Conservation (phyloP, 1,140 invertebrate species). For the Mesaphorura yosii region DNA sequence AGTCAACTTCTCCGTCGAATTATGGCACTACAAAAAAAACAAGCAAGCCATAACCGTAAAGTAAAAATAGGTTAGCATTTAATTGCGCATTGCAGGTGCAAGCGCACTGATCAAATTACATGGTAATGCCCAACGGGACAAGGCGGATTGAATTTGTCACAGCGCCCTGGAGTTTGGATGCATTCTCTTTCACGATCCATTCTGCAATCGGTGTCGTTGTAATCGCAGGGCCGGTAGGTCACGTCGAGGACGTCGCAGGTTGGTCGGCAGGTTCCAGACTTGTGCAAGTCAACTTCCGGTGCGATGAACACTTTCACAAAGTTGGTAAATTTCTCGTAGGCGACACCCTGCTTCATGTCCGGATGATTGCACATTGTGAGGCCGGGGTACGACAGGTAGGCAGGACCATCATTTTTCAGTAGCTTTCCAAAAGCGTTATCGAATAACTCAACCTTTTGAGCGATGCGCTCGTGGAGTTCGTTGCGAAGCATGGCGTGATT, state of each 20-base stretch:
- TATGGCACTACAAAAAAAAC: conserved; percentile 8
- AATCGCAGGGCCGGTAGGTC: conserved; percentile 5
- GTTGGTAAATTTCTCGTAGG: conserved; percentile 13
- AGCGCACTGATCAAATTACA: background rate
- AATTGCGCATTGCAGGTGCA: background rate
- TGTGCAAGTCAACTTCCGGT: conserved; percentile 8
- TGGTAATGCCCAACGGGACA: conserved; percentile 12
- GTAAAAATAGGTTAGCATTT: background rate
- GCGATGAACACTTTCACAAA: conserved; percentile 19
- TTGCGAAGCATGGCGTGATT: background rate
- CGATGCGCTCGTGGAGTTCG: background rate
- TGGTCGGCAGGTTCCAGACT: conserved; percentile 15
- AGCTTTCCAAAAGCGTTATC: conserved; percentile 4
- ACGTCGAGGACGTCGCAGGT: conserved; percentile 14
- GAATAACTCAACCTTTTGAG: conserved; percentile 10
- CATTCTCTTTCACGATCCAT: conserved; percentile 11
- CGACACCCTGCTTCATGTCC: background rate
- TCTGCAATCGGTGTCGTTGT: conserved; percentile 7
- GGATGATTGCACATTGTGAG: conserved; percentile 9
- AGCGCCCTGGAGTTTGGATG: background rate
- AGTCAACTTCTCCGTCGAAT: conserved; percentile 2
- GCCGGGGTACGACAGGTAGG: conserved; percentile 6
- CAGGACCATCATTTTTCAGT: background rate
- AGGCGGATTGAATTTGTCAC: conserved; percentile 8
- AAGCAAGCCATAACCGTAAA: background rate